Conservation (phyloP, 2,113 vertebrate species). For the Xenus cinereus region DNA sequence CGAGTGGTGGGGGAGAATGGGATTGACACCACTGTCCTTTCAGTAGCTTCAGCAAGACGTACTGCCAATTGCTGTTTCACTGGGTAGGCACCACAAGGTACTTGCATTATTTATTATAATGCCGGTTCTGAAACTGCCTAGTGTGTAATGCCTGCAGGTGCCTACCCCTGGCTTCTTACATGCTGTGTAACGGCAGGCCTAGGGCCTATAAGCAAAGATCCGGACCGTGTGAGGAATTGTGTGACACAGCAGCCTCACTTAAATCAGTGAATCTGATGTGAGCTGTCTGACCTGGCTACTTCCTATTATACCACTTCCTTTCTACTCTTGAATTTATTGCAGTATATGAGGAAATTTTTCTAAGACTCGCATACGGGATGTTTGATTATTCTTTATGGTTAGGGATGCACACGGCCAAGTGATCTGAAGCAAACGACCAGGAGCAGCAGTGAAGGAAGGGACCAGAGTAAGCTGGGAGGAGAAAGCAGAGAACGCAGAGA, state of each 20-base stretch:
- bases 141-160: neutral
- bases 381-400: neutral
- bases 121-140: neutral
- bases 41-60: neutral
- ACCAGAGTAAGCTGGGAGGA: neutral
- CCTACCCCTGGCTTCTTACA: neutral
- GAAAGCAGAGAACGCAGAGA: neutral
- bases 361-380: neutral
- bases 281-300: neutral
- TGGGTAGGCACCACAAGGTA: neutral
- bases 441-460: neutral
- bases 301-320: neutral
- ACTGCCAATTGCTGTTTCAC: accelerated
- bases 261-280: neutral
- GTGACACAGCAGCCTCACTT: neutral
- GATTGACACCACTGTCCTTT: neutral
- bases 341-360: neutral
- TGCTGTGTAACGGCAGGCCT: neutral
- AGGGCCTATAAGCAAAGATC: neutral
- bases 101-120: neutral
- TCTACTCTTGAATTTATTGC: neutral
- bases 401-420: neutral
- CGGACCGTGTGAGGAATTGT: neutral
- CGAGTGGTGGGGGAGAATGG: neutral
- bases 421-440: neutral